Percentiles rank a stretch among this genome's conserved stretches.
Evolutionary conservation across 2,113 vertebrate species (phyloP).

Genomic region (Tretioscincus oriximinensis): DNA sequence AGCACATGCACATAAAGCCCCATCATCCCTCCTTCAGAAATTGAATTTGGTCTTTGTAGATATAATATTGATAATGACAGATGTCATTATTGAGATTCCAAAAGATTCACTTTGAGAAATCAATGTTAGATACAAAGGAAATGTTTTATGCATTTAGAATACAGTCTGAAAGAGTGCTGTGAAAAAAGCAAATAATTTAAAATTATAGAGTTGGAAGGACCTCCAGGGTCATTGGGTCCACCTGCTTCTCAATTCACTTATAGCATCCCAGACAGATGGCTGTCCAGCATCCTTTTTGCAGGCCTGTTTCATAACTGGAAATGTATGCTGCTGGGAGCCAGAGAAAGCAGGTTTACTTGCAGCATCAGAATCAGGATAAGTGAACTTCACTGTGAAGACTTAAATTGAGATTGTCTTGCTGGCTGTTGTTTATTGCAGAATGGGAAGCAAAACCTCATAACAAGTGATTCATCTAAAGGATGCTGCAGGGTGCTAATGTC

Average conservation of each 20-base stretch:
- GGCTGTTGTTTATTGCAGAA: neutral
- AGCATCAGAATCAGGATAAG: slow-evolving; percentile 24
- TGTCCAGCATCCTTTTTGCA: slow-evolving; percentile 8
- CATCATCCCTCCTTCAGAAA: too few species aligned
- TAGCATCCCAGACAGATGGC: too few species aligned
- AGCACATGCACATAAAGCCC: too few species aligned
- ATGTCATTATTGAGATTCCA: neutral
- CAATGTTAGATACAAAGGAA: neutral
- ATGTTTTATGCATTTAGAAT: slow-evolving; percentile 32
- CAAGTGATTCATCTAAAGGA: neutral
- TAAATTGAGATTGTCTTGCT: neutral
- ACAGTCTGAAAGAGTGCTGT: slow-evolving; percentile 7
- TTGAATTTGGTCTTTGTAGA: neutral
- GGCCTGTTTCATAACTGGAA: slow-evolving; percentile 17
- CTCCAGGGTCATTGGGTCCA: too few species aligned
- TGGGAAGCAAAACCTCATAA: neutral
- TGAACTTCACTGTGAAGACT: slow-evolving; percentile 20
- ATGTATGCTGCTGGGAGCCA: slow-evolving; percentile 15
- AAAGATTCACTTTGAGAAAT: neutral
- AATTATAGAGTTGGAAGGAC: too few species aligned
- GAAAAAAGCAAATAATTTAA: slow-evolving; percentile 41
- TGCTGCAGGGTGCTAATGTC: neutral
- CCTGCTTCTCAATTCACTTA: too few species aligned
- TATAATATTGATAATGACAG: neutral
- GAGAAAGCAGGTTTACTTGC: slow-evolving; percentile 21